These are phyloP conservation scores for Leucoraja erinaceus DNA, from an alignment of 2,113 vertebrate species.

Conservation along the genomic window DNA sequence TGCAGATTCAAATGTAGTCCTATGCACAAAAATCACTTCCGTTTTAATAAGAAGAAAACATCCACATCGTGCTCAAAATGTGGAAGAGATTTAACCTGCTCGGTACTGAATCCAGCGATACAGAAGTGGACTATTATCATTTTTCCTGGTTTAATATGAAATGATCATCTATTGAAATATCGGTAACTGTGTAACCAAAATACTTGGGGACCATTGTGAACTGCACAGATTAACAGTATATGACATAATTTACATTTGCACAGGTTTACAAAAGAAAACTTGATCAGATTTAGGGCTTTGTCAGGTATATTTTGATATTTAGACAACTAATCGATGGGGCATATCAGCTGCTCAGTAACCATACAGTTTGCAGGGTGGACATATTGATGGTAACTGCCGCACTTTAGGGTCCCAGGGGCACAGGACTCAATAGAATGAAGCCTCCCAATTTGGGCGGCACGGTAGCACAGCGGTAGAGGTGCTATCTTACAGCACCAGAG, in stretches of 20 bases:
- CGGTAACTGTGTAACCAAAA: background rate
- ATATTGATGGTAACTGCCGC: no score
- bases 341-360: no score
- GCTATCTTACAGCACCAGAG: no score
- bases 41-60: background rate
- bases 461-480: no score
- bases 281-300: no score
- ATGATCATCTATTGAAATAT: background rate
- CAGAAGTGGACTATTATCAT: background rate
- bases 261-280: no score
- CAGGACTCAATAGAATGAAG: no score
- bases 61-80: background rate
- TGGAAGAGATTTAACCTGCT: background rate
- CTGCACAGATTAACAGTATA: background rate
- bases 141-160: background rate
- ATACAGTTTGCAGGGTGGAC: no score
- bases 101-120: background rate
- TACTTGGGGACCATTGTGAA: background rate
- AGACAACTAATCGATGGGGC: no score
- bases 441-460: no score
- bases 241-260: background rate
- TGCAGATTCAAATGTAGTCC: background rate
- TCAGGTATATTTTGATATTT: no score
- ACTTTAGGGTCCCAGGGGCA: no score
- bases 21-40: background rate